Evolutionary conservation across 2,888 invertebrate species (phyloP).

Genomic region (Catocala sponsa): DNA sequence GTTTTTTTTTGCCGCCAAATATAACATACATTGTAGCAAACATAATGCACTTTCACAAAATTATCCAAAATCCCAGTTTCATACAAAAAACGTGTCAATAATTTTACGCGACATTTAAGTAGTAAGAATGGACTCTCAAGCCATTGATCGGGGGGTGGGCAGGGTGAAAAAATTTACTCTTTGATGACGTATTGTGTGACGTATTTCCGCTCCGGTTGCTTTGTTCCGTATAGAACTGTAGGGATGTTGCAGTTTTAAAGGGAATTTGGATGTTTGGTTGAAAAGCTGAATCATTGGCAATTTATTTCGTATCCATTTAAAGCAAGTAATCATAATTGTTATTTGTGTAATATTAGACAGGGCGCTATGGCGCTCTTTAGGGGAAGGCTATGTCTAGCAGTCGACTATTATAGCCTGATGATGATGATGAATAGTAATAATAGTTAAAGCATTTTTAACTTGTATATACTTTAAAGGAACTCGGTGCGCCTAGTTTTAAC

Average conservation of each 20-base stretch:
- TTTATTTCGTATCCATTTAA: neutral
- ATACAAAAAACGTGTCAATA: conserved; percentile 49
- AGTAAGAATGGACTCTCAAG: conserved; percentile 58
- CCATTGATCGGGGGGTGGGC: conserved; percentile 52
- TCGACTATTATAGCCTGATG: no score
- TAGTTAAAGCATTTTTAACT: no score
- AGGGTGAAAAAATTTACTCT: conserved; percentile 47
- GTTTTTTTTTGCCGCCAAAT: conserved; percentile 15
- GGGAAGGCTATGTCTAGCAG: no score
- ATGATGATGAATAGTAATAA: no score
- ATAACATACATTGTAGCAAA: conserved; percentile 31
- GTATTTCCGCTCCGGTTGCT: conserved; percentile 62
- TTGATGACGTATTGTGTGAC: conserved; percentile 51
- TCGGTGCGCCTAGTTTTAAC: no score
- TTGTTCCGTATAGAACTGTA: conserved; percentile 47
- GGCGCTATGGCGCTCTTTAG: no score
- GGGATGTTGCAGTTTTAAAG: conserved; percentile 22
- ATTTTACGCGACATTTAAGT: conserved; percentile 61
- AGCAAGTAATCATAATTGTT: no score
- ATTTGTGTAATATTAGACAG: no score
- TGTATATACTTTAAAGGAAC: no score
- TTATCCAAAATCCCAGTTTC: conserved; percentile 35
- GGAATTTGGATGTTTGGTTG: conserved; percentile 11
- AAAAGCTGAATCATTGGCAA: conserved; percentile 4
- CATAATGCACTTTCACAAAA: conserved; percentile 42